Evolutionary conservation across 2,113 vertebrate species (phyloP).

Genomic region (Plotosus lineatus): DNA sequence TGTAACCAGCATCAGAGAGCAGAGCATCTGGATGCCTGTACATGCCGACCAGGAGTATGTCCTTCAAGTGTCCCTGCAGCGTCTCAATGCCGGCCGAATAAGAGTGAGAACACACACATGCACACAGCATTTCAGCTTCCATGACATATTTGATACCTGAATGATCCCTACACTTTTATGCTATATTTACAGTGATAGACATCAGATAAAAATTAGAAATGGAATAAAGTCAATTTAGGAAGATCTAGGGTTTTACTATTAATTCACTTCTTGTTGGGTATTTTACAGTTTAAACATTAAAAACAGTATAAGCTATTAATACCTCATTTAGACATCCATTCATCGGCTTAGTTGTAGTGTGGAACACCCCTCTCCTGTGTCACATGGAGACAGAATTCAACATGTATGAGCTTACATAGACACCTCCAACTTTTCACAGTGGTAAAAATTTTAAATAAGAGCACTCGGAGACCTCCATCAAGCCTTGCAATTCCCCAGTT

Average conservation of each 20-base stretch:
- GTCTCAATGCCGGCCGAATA: slow-evolving; percentile 76
- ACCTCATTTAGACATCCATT: background rate
- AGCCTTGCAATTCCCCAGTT: too few species aligned
- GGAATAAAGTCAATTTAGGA: background rate
- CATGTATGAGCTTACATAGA: background rate
- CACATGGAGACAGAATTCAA: background rate
- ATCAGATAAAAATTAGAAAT: background rate
- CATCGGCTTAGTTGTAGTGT: background rate
- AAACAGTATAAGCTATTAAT: background rate
- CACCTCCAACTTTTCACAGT: background rate
- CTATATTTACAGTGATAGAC: background rate
- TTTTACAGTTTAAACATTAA: background rate
- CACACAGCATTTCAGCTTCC: background rate
- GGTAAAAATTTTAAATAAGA: background rate
- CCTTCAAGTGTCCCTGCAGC: slow-evolving; percentile 85
- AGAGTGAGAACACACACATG: slow-evolving; percentile 75
- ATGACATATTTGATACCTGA: background rate
- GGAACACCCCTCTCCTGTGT: background rate
- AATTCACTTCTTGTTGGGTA: background rate
- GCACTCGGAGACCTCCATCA: too few species aligned
- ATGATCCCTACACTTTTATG: background rate
- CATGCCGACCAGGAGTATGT: slow-evolving; percentile 98
- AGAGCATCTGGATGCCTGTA: slow-evolving; percentile 82
- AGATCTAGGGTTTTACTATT: background rate
- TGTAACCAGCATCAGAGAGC: slow-evolving; percentile 70